Conservation (phyloP, 2,888 invertebrate genomes). For the Parnassius apollo region DNA sequence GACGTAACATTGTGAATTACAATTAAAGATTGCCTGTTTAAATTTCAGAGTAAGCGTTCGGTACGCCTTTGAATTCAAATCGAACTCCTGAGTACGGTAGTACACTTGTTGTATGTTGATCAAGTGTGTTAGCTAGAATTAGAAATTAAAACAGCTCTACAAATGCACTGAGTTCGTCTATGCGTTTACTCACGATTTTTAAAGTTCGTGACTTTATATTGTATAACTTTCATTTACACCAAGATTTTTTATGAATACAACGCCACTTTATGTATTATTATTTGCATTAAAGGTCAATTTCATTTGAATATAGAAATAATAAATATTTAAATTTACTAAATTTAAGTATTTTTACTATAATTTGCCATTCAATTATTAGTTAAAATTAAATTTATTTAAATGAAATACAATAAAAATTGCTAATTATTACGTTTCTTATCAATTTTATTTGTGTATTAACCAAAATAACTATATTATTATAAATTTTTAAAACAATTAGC, state of each 20-base stretch:
- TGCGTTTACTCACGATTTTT: constrained; percentile 7
- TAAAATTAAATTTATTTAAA: no score
- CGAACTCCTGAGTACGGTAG: constrained; percentile 43
- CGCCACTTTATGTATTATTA: neutral
- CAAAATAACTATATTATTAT: no score
- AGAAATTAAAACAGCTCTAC: constrained; percentile 23
- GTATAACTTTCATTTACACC: constrained; percentile 13
- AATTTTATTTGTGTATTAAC: no score
- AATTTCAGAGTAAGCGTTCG: constrained; percentile 37
- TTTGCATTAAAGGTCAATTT: no score
- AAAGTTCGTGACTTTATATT: constrained; percentile 8
- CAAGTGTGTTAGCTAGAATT: constrained; percentile 23
- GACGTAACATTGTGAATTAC: constrained; percentile 71
- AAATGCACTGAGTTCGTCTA: neutral
- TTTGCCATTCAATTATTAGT: no score
- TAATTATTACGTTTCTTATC: no score
- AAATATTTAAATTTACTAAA: no score
- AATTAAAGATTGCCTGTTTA: constrained; percentile 48
- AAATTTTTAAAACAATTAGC: no score
- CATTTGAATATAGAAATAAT: no score
- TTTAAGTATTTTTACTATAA: no score
- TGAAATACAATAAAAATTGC: no score
- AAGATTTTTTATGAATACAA: constrained; percentile 9
- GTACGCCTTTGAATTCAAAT: constrained; percentile 55
- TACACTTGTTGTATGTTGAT: constrained; percentile 37